These are phyloP conservation scores for Sinopyrophorus schimmeli DNA, from an alignment of 2,888 invertebrate genomes.

Conservation along the genomic window DNA sequence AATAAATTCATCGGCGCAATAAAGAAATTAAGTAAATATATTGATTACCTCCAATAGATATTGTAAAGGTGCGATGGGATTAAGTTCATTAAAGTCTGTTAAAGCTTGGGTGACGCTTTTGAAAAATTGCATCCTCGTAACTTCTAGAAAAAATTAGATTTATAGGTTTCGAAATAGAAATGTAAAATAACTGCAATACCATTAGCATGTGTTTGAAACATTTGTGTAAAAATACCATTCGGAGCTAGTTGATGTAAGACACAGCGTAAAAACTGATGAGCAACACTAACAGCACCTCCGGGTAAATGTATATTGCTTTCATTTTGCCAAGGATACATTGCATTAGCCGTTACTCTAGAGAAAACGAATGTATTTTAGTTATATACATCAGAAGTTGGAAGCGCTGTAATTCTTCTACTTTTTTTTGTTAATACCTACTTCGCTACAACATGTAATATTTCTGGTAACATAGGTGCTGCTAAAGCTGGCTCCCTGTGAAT, in stretches of 20 bases:
- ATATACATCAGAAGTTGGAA: not conserved
- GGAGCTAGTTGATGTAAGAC: constrained; percentile 95
- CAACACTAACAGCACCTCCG: constrained; percentile 93
- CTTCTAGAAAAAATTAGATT: constrained; percentile 59
- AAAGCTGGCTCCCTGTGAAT: constrained; percentile 93
- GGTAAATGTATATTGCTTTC: constrained; percentile 88
- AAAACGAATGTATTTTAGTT: not conserved
- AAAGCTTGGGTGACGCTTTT: constrained; percentile 92
- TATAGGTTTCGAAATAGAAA: not conserved
- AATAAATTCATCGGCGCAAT: not conserved
- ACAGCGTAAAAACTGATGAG: constrained; percentile 95
- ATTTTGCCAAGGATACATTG: constrained; percentile 86
- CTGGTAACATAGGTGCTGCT: constrained; percentile 92
- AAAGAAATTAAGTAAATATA: too few species aligned
- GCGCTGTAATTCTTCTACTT: not conserved
- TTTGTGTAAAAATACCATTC: constrained; percentile 94
- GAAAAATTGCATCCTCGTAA: constrained; percentile 81
- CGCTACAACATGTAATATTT: constrained; percentile 85
- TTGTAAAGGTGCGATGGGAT: constrained; percentile 92
- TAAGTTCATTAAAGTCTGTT: constrained; percentile 94
- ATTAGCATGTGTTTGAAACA: constrained; percentile 88
- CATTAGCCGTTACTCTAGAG: constrained; percentile 71
- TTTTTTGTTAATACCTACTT: constrained; percentile 62
- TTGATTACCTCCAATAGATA: constrained; percentile 75
- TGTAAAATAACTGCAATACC: constrained; percentile 58